Evolutionary conservation across 2,113 vertebrate species (phyloP), one percentile per base, ranked within the genome.

Genomic region (Hymenochirus boettgeri): DNA sequence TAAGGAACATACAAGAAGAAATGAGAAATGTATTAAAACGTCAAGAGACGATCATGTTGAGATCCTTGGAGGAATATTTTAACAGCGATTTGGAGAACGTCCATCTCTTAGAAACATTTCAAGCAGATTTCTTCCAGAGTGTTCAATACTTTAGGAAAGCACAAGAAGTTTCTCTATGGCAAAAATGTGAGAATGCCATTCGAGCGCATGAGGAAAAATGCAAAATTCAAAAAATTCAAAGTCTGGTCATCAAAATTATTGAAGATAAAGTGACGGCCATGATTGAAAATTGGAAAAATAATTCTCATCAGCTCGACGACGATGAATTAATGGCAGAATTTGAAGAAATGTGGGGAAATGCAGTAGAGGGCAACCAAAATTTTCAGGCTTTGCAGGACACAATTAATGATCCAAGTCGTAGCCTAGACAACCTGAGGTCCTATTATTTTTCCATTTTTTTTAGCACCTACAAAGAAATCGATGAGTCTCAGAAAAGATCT

Each of bases 271-370:
- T 86, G 2, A 42, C 21, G 5, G 53, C 61, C 22, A 75, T 88
- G 15, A 7, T 80, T 22, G 71, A 83, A 35, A 71, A 59, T 9
- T 75, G 73, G 56, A 83, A 70, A 53, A 71, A 70, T 23, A 77
- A 39, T 1, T 69, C 79, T 19, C 17, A 25, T 31, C 47, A 75
- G 4, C 35, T 79, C 22, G 35, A 75, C 53, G 78, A 82, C 54
- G 12, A 51, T 45, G 62, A 78, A 29, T 66, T 89, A 7, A 69
- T 83, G 45, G 50, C 73, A 4, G 80, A 86, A 65, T 88, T 88
- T 82, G 82, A 78, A n/a, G 71, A 73, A 3, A 83, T 79, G 53
- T 88, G 87, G 85, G 71, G 51, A 29, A 71, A 76, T n/a, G 69
- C 59, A 0, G 58, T 85, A 23, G 7, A 12, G 18, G 51, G 47